phyloP scores from a whole-genome alignment of 2,797 vertebrate species.

The Todus mexicanus region DNA sequence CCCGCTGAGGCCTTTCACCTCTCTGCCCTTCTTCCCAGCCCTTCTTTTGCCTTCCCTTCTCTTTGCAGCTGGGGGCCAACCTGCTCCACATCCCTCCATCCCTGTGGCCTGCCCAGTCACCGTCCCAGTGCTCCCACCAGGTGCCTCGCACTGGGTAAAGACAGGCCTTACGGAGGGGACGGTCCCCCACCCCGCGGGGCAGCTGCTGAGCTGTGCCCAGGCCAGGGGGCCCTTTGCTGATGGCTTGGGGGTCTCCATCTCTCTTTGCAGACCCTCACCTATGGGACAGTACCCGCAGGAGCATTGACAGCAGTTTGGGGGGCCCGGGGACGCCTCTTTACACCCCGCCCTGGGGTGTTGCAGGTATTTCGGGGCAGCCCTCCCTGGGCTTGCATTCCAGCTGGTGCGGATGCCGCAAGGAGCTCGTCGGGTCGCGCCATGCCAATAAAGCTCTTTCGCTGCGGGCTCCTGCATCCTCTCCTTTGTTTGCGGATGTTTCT shows the following conservation, averaged over 20 bases:
- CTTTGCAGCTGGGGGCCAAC: conserved; percentile 15
- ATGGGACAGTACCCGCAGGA: not conserved
- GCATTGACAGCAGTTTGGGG: not conserved
- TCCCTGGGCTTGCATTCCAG: not conserved
- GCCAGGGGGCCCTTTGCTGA: not conserved
- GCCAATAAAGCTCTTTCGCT: conserved; percentile 63
- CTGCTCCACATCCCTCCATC: not conserved
- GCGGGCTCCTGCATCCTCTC: conserved; percentile 50
- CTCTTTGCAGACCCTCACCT: conserved; percentile 32
- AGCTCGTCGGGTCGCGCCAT: not conserved
- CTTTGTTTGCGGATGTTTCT: conserved; percentile 39
- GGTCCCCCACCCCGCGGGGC: not conserved
- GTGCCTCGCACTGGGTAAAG: not conserved
- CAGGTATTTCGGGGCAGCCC: conserved; percentile 30
- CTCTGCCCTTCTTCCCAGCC: not conserved
- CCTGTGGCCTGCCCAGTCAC: not conserved
- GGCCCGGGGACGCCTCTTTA: not conserved
- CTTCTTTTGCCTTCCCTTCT: not conserved
- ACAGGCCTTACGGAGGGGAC: not conserved
- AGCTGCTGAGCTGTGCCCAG: not conserved
- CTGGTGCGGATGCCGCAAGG: not conserved
- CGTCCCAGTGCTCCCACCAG: not conserved
- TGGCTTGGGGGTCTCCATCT: not conserved
- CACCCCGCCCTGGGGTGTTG: not conserved
- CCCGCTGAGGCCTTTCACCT: not conserved